phyloP scores from a whole-genome alignment of 92 coral and sea anemone species.

The Plumapathes pennacea region DNA sequence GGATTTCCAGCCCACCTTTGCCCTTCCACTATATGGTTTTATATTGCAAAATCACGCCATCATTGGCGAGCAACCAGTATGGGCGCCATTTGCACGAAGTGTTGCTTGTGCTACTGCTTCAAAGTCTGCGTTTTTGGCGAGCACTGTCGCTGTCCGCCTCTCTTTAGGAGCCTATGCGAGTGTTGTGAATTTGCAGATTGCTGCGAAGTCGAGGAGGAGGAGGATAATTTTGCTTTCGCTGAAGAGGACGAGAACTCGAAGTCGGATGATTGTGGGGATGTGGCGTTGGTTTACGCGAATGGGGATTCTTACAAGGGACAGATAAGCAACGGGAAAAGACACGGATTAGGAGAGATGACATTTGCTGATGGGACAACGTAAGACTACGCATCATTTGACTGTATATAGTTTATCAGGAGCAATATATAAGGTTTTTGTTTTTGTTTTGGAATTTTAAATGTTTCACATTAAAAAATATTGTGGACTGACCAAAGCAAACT shows the following conservation, averaged over 20 bases:
- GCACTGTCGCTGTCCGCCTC: slow-evolving; percentile 39
- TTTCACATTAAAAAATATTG: too few relatives aligned
- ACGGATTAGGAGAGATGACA: slow-evolving; percentile 71
- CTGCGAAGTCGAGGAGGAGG: slow-evolving; percentile 68
- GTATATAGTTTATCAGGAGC: too few relatives aligned
- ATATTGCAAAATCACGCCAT: too few relatives aligned
- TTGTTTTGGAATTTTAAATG: too few relatives aligned
- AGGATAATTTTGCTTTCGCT: slow-evolving; percentile 50
- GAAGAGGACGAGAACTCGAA: slow-evolving; percentile 10
- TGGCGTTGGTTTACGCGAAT: slow-evolving; percentile 34
- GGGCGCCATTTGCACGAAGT: slow-evolving; percentile 53
- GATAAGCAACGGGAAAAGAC: slow-evolving; percentile 45
- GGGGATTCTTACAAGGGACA: slow-evolving; percentile 67
- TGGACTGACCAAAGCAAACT: too few relatives aligned
- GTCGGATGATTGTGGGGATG: slow-evolving; percentile 29
- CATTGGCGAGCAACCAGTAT: slow-evolving; percentile 1
- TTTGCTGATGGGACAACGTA: slow-evolving; percentile 70
- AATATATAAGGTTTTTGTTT: too few relatives aligned
- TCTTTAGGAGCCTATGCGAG: slow-evolving; percentile 28
- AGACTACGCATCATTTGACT: too few relatives aligned
- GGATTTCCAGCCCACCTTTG: too few relatives aligned
- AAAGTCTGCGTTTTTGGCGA: slow-evolving; percentile 45
- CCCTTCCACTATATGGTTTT: too few relatives aligned
- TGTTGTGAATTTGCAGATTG: slow-evolving; percentile 77
- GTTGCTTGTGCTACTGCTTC: slow-evolving; percentile 58